These are phyloP conservation scores for Ptychadena robeensis DNA, from an alignment of 2,797 vertebrate genomes.

Conservation along the genomic window DNA sequence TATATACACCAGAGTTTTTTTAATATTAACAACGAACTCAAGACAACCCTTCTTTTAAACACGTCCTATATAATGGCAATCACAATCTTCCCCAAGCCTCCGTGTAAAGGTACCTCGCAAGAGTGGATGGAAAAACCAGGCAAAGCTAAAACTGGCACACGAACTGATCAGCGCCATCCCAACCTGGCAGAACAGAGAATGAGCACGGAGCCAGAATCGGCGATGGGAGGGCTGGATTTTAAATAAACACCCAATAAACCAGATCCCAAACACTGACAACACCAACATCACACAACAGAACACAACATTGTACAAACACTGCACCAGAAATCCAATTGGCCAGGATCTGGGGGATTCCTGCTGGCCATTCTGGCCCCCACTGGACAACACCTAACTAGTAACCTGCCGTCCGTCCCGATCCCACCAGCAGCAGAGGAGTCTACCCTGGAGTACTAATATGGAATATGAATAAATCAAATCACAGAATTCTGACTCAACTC, in stretches of 20 bases:
- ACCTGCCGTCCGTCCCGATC: too few species aligned
- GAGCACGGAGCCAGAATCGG: constrained; percentile 71
- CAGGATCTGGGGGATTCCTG: not conserved
- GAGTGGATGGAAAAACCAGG: constrained; percentile 72
- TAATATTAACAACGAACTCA: too few species aligned
- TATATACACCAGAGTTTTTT: too few species aligned
- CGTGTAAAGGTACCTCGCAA: constrained; percentile 64
- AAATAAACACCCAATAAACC: constrained; percentile 75
- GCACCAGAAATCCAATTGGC: not conserved
- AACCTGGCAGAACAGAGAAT: constrained; percentile 68
- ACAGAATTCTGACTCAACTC: too few species aligned
- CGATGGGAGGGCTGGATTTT: constrained; percentile 73
- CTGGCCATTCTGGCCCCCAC: constrained; percentile 70
- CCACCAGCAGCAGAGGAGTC: too few species aligned
- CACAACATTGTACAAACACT: not conserved
- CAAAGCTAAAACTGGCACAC: constrained; percentile 72
- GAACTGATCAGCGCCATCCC: constrained; percentile 72
- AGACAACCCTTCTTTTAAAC: too few species aligned
- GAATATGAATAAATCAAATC: too few species aligned
- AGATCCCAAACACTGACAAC: constrained; percentile 66
- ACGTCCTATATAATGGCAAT: too few species aligned
- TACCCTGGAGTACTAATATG: too few species aligned
- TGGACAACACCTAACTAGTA: too few species aligned
- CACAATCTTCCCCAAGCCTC: not conserved
- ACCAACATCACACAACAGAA: constrained; percentile 50